These are phyloP conservation scores for Myotis brandtii DNA, from an alignment of 2,113 vertebrate genomes.

Conservation along the genomic window DNA sequence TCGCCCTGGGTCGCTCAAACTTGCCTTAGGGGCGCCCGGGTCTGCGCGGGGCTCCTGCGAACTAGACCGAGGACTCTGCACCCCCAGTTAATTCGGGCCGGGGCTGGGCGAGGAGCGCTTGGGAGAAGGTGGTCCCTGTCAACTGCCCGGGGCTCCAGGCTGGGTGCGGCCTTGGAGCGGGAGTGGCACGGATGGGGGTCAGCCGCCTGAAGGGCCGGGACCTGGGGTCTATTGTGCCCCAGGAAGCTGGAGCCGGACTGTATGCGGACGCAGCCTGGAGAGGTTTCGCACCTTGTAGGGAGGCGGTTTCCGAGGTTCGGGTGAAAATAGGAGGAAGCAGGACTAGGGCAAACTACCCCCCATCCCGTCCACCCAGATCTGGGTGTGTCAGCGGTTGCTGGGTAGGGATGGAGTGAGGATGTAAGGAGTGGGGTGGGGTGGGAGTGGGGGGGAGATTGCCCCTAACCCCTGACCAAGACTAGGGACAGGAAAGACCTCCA, in stretches of 20 bases:
- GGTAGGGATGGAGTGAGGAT: neutral
- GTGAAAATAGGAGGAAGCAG: no score
- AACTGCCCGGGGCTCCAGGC: neutral
- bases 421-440: no score
- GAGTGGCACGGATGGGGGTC: fast-evolving
- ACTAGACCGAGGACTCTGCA: neutral
- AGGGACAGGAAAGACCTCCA: fast-evolving
- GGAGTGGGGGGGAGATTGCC: neutral
- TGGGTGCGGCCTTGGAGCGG: constrained; percentile 7
- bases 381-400: neutral
- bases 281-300: neutral
- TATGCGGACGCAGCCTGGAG: neutral
- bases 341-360: neutral
- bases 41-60: fast-evolving
- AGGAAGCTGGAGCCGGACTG: neutral
- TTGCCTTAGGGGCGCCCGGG: neutral
- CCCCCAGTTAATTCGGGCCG: neutral
- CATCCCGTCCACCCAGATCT: neutral
- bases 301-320: neutral
- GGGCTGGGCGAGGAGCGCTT: neutral
- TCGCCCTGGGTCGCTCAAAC: neutral
- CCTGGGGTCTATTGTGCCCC: neutral
- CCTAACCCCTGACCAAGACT: neutral
- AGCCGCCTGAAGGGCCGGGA: no score
- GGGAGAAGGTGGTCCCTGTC: fast-evolving